A percentile compares a stretch with the other conserved stretches of the same genome.
Evolutionary conservation across 2,888 invertebrate species (phyloP).

Genomic region (Parascotia fuliginaria): DNA sequence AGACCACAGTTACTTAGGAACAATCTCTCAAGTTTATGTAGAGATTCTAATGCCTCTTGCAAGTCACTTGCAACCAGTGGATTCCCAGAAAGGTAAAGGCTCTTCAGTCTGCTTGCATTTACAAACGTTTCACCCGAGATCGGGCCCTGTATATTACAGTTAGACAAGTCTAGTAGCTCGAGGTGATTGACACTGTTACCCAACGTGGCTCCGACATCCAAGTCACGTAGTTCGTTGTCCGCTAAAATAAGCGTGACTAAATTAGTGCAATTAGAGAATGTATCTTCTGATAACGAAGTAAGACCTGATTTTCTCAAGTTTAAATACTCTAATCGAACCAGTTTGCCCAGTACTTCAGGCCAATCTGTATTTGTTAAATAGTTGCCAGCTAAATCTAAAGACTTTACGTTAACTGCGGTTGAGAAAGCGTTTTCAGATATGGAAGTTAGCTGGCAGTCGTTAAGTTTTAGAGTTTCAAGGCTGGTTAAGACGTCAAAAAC

Average conservation of each 20-base stretch:
- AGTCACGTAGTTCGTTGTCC: slow-evolving; percentile 87
- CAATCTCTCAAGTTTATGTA: slow-evolving; percentile 87
- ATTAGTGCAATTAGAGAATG: slow-evolving; percentile 88
- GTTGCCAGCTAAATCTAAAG: slow-evolving; percentile 88
- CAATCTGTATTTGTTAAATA: slow-evolving; percentile 84
- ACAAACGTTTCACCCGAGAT: slow-evolving; percentile 89
- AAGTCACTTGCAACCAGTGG: slow-evolving; percentile 89
- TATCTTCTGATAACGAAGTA: slow-evolving; percentile 86
- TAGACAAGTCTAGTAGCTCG: slow-evolving; percentile 88
- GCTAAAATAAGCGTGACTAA: slow-evolving; percentile 87
- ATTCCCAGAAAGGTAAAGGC: slow-evolving; percentile 88
- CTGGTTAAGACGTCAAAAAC: slow-evolving; percentile 88
- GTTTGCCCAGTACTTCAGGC: slow-evolving; percentile 86
- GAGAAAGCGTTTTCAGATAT: slow-evolving; percentile 85
- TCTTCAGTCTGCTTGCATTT: slow-evolving; percentile 88
- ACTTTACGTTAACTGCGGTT: slow-evolving; percentile 86
- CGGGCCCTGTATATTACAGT: slow-evolving; percentile 88
- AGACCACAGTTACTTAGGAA: slow-evolving; percentile 89
- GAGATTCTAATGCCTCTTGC: slow-evolving; percentile 87
- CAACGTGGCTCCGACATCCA: slow-evolving; percentile 87
- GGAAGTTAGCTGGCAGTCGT: slow-evolving; percentile 87
- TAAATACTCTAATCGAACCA: slow-evolving; percentile 87
- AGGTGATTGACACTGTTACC: slow-evolving; percentile 88
- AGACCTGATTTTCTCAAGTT: slow-evolving; percentile 87
- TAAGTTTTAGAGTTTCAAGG: slow-evolving; percentile 88